Conservation (phyloP, 2,797 vertebrate species). For the Enteromius afrohamiltoni region DNA sequence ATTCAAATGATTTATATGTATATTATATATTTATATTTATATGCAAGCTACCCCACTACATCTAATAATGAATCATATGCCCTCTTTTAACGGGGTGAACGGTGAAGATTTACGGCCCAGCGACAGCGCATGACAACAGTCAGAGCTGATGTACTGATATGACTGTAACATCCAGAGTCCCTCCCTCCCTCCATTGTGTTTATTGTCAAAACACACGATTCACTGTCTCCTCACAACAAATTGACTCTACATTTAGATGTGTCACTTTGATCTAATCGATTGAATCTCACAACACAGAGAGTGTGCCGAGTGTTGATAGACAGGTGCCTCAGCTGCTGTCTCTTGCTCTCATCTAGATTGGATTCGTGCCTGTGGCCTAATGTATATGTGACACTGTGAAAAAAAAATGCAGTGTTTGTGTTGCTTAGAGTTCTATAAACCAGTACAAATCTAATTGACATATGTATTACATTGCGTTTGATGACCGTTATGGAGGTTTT, state of each 20-base stretch:
- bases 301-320: conserved; percentile 58
- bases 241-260: conserved; percentile 48
- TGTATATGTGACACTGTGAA: background rate
- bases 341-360: conserved; percentile 36
- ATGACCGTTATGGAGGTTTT: background rate
- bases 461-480: background rate
- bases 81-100: background rate
- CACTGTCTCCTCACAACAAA: conserved; percentile 38
- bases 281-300: conserved; percentile 51
- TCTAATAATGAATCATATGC: background rate
- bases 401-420: background rate
- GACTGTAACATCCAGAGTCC: conserved; percentile 13
- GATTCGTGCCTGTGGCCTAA: background rate
- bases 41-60: background rate
- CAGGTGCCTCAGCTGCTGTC: conserved; percentile 36
- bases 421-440: background rate
- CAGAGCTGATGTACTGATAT: conserved; percentile 39
- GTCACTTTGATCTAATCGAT: conserved; percentile 51
- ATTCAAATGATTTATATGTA: background rate
- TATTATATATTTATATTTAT: background rate
- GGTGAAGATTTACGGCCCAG: conserved; percentile 9
- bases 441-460: background rate
- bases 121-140: background rate
- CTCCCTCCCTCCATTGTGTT: conserved; percentile 42
- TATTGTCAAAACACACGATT: conserved; percentile 57